Evolutionary conservation across 2,113 vertebrate species (phyloP), one percentile per base, ranked within the genome.

Genomic region (Geococcyx californianus): DNA sequence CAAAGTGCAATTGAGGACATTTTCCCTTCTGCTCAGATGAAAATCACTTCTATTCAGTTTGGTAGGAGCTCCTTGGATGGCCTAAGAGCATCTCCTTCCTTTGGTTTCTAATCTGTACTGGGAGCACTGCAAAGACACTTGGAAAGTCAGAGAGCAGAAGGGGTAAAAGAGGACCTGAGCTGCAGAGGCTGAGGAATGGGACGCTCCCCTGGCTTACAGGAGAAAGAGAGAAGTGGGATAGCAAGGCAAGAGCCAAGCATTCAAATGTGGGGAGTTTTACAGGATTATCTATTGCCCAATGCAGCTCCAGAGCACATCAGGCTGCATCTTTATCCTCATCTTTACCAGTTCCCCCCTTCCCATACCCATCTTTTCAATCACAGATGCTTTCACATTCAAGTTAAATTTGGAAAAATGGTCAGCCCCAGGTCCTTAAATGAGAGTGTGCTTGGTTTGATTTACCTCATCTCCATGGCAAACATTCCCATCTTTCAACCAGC

Each of bases 11-110:
- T 75, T 77, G 92, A 96, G 92, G 92, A 94, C 68, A 44, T 74
- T 83, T 83, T 88, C 68, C 94, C 85, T 90, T 90, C 94, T 96
- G 82, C 88, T 95, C 36, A 91, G 66, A 96, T 58, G 67, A 90
- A 87, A 90, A 76, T 93, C 23, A 31, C 11, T 73, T 73, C 79
- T 60, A 7, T 82, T 88, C 51, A 10, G 19, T 82, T 83, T 51
- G 49, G 36, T 56, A 40, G 58, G 1, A 75, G 51, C 68, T 94
- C 79, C 79, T 80, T 40, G 36, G 73, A 78, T 42, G 62, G 85
- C 58, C 47, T 79, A 31, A 59, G 67, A 79, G 74, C 67, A 84
- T 64, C 66, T 73, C 59, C 36, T 93, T 16, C 11, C 54, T 67
- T 86, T 29, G 25, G 88, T 54, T 38, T 15, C n/a, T 54, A 8